Evolutionary conservation across 2,888 invertebrate genomes (phyloP).

Genomic region (Aelia acuminata): DNA sequence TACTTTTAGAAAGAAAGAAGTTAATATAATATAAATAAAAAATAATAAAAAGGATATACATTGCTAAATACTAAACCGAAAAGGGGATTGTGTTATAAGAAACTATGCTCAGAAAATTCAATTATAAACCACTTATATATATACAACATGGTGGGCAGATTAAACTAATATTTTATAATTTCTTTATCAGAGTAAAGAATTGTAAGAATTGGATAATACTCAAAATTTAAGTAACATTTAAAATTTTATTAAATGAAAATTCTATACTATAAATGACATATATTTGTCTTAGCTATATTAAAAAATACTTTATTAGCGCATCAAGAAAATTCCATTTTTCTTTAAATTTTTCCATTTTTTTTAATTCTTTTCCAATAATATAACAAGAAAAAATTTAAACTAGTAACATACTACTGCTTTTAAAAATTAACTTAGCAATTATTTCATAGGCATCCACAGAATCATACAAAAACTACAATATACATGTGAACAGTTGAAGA

Average conservation of each 20-base stretch:
- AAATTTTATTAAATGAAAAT: not conserved
- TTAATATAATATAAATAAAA: too few relatives aligned
- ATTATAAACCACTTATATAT: not conserved
- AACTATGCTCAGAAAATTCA: not conserved
- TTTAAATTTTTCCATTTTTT: not conserved
- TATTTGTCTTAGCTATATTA: constrained; percentile 19
- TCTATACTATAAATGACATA: not conserved
- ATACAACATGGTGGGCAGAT: not conserved
- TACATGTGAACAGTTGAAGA: not conserved
- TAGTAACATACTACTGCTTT: constrained; percentile 38
- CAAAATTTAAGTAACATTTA: not conserved
- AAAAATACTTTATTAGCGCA: constrained; percentile 43
- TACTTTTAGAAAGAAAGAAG: too few relatives aligned
- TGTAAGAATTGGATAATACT: not conserved
- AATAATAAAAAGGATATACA: not conserved
- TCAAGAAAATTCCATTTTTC: constrained; percentile 1
- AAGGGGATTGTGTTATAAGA: not conserved
- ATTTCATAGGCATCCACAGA: constrained; percentile 2
- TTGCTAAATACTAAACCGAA: not conserved
- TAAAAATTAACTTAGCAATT: constrained; percentile 31
- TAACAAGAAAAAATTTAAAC: not conserved
- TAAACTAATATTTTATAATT: not conserved
- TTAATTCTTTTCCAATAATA: not conserved
- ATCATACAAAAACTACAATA: not conserved
- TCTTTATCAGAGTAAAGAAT: not conserved